Base-by-base conservation (phyloP, 2,113 vertebrate genomes). In the Thalassarche chlororhynchos region DNA sequence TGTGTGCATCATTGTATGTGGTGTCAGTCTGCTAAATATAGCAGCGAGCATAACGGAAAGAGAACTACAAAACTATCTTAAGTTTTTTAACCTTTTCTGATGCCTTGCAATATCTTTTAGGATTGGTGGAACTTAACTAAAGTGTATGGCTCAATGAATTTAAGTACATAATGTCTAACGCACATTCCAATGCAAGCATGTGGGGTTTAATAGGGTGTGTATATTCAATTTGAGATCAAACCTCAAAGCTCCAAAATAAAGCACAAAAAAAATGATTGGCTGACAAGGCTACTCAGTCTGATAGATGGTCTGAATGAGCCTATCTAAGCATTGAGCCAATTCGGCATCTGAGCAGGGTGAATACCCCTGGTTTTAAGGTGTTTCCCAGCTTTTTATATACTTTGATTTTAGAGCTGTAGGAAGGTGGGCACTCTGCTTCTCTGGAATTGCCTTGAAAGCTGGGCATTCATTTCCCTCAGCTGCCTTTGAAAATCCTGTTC, bases 161-260 rank as follows among this genome's bases (percentile, higher is more conserved):
- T n/a, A 3, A 5, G 34, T 13, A 8, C 18, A 1, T 32, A 12
- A 32, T 17, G 12, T 31, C 40, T 47, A 25, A 16, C 14, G 2
- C n/a, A 1, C 12, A 4, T 24, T 19, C 25, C 15, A 6, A 6
- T 49, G 47, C 25, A 10, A 49, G n/a, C 26, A 24, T 1, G 8
- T 34, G 29, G 28, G 58, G 52, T 38, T 49, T 62, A 6, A 29
- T 20, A 4, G 8, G 18, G 29, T 29, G 5, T 4, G 6, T 36
- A 9, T 8, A 4, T 28, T 34, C 49, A 44, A 51, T 20, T 10
- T 28, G 40, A 62, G 61, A 42, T 24, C 34, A 58, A 25, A 57
- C 51, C n/a, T 49, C 51, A 44, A 38, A 86, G 29, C 29, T 68
- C 26, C 20, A 26, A 69, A 68, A 25, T 17, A 25, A 29, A 51